Percentiles rank a stretch among this genome's conserved stretches.
Evolutionary conservation across 2,888 invertebrate species (phyloP).

Genomic region (Cantharis flavilabris): DNA sequence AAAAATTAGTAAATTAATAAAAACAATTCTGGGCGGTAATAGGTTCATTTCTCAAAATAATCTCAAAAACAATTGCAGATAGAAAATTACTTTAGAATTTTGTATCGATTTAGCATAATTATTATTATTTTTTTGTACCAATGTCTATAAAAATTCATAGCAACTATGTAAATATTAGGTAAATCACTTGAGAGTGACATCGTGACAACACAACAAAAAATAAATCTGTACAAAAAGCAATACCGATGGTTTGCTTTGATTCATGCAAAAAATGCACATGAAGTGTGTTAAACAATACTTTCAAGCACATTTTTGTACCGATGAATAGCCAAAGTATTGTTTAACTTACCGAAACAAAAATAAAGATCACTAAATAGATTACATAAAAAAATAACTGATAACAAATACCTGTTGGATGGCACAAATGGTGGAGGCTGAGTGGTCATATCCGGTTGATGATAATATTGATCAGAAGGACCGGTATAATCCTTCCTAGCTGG

Average conservation of each 20-base stretch:
- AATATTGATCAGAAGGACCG: conserved; percentile 37
- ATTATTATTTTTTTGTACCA: neutral
- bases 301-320: neutral
- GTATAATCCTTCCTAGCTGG: conserved; percentile 29
- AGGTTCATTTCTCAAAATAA: too few species aligned
- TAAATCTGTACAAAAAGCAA: neutral
- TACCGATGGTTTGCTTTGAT: neutral
- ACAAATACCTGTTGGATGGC: conserved; percentile 42
- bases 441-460: conserved; percentile 41
- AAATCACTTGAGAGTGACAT: neutral
- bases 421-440: conserved; percentile 32
- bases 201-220: neutral
- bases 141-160: neutral
- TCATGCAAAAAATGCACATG: neutral
- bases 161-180: neutral
- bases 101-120: neutral
- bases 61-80: too few species aligned
- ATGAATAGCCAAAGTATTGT: neutral
- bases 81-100: too few species aligned
- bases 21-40: too few species aligned
- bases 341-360: neutral
- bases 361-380: neutral
- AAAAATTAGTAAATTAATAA: too few species aligned
- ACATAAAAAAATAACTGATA: conserved; percentile 15
- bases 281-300: neutral